These are phyloP conservation scores for Mesoclemmys tuberculata DNA, from an alignment of 2,113 vertebrate genomes.

Conservation along the genomic window DNA sequence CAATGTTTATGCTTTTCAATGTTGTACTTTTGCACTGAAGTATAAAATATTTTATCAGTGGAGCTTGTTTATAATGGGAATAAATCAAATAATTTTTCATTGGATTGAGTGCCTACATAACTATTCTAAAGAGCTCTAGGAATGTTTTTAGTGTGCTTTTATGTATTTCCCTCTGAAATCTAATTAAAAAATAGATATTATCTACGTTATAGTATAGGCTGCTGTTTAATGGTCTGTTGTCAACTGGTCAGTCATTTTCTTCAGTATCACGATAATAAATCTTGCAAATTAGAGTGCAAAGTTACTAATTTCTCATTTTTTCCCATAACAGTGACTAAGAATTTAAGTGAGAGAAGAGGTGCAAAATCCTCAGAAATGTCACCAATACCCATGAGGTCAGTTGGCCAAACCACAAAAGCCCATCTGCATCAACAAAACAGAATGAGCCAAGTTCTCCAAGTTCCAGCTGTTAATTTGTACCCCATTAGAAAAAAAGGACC, in stretches of 20 bases:
- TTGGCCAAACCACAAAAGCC: slow-evolving; percentile 82
- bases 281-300: not conserved
- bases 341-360: slow-evolving; percentile 89
- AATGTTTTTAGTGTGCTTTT: not conserved
- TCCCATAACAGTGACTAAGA: slow-evolving; percentile 88
- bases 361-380: slow-evolving; percentile 91
- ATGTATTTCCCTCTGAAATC: not conserved
- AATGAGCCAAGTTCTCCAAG: slow-evolving; percentile 94
- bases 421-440: slow-evolving; percentile 88
- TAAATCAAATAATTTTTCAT: not conserved
- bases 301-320: slow-evolving; percentile 24
- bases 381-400: slow-evolving; percentile 88
- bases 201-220: accelerated
- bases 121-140: accelerated
- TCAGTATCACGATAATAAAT: not conserved
- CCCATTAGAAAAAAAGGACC: slow-evolving; percentile 91
- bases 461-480: slow-evolving; percentile 91
- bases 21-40: not conserved
- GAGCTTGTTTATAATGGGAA: not conserved
- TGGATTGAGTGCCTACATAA: not conserved
- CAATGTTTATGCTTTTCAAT: not conserved
- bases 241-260: not conserved
- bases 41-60: not conserved
- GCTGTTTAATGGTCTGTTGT: not conserved
- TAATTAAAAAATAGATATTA: not conserved